Base-by-base conservation (phyloP, 1,140 invertebrate species). In the Zaprionus ghesquierei region DNA sequence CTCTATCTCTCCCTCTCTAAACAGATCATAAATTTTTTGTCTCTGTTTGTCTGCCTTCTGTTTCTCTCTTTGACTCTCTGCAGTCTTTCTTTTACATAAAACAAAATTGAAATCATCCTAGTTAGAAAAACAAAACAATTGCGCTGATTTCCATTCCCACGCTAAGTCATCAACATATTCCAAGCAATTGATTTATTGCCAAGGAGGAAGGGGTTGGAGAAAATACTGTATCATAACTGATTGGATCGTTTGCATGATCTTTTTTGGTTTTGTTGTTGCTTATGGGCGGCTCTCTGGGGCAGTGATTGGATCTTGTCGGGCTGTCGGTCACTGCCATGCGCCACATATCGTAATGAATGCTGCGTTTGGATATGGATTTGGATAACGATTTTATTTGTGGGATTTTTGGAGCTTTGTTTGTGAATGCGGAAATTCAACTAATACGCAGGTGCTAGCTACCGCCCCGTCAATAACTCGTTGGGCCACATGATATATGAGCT, bases 401-500 rank as follows among this genome's bases (percentile, higher is more conserved):
- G 20, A 5, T 70, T 31, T 25, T 33, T 2, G 35, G 35, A 35
- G 29, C 54, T 27, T 51, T 51, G 49, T 23, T 61, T 62, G 46
- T 29, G 60, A 86, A 86, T 86, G 81, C 81, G 81, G 81, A 85
- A 86, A 86, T 70, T 69, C 69, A 59, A 56, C 58, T 86, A 86
- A 79, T 87, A 87, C 82, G 76, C 82, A 87, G 82, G 82, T 87
- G 82, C 79, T 79, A 66, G 81, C 77, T 75, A 64, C 79, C 79
- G 69, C 82, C 79, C 78, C 78, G 75, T 69, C 69, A 62, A 69
- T 75, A 69, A 75, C 68, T 71, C 60, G 66, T 75, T 75, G 65
- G 56, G 61, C 71, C 68, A 69, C 69, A 79, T 86, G 82, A 86
- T 84, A 81, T 70, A 85, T 85, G 81, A 84, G 80, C 81, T 70